Evolutionary conservation across 2,888 invertebrate species (phyloP).

Genomic region (Arenicola marina): DNA sequence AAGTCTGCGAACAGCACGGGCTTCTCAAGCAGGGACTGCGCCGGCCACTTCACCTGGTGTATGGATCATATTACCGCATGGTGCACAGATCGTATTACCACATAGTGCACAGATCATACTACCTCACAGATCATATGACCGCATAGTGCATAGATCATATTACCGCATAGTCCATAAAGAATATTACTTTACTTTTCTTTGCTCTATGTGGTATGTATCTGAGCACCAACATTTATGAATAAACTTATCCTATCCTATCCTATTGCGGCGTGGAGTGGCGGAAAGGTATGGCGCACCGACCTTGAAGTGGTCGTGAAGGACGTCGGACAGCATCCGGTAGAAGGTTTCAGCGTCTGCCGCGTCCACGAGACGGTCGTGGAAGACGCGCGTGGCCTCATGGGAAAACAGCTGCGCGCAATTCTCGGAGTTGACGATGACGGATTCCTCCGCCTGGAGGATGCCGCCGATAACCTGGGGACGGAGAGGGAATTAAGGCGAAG

Average conservation of each 20-base stretch:
- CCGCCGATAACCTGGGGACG: slow-evolving; percentile 57
- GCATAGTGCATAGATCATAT: too few species aligned
- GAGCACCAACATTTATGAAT: too few species aligned
- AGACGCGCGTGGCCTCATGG: slow-evolving; percentile 59
- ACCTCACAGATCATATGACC: not conserved
- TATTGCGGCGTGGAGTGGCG: too few species aligned
- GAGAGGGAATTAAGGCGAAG: not conserved
- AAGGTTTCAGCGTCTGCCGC: slow-evolving; percentile 48
- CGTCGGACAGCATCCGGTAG: slow-evolving; percentile 55
- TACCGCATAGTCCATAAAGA: too few species aligned
- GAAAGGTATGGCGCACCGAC: too few species aligned
- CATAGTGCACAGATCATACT: too few species aligned
- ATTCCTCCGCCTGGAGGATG: slow-evolving; percentile 54
- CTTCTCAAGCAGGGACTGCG: slow-evolving; percentile 48
- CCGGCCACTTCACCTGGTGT: slow-evolving; percentile 51
- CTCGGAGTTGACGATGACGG: slow-evolving; percentile 54
- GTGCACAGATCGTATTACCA: too few species aligned
- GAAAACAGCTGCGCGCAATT: slow-evolving; percentile 57
- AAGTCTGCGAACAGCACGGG: slow-evolving; percentile 59
- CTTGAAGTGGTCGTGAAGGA: slow-evolving; percentile 59
- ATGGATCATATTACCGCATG: too few species aligned
- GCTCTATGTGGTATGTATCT: too few species aligned
- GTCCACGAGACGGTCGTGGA: slow-evolving; percentile 57
- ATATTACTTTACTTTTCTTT: too few species aligned
- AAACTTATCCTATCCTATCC: too few species aligned